Base-by-base conservation (phyloP, 2,113 vertebrate species). In the Otis tarda region DNA sequence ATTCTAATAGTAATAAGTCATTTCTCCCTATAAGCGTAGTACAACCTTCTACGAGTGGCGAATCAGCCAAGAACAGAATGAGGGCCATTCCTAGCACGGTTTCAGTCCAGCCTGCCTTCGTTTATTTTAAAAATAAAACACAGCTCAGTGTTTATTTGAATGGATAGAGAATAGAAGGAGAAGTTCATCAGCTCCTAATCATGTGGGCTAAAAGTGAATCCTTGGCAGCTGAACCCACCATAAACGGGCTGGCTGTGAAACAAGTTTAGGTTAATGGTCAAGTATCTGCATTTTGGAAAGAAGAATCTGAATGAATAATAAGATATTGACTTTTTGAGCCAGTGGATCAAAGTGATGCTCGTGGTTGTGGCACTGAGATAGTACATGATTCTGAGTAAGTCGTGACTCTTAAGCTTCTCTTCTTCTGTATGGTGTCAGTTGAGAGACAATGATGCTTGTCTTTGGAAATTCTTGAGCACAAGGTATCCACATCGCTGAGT, bases 1-100 rank as follows among this genome's bases (percentile, higher is more conserved):
- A 92, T 93, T 94, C 83, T 94, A 94, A 94, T 94, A 96, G 91
- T 90, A 97, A 91, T 96, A 96, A 95, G 79, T 96, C 33, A 90
- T 94, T 94, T 96, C 87, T 97, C 82, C 57, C 85, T 93, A 55
- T 91, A 90, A 96, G 95, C 5, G 0, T 92, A 93, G 76, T 89
- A 94, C 91, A 96, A 93, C 75, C 21, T 97, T 95, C 91, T 73
- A 87, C 1, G 9, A 94, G 61, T 50, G 52, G 52, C 87, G 84
- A 59, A 93, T 92, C 87, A 94, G 96, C 93, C 93, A 94, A 94
- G 67, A 95, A 76, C 69, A 92, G 92, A 97, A 94, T 93, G 93
- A 88, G 59, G 73, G 90, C 80, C 82, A 52, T 96, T 96, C 67
- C 84, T 90, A 64, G 31, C 75, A 83, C 4, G 30, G 27, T 94